A percentile compares a stretch with the other conserved stretches of the same genome.
phyloP scores from a whole-genome alignment of 1,140 invertebrate genomes.

The Aphelinus atriplicis region DNA sequence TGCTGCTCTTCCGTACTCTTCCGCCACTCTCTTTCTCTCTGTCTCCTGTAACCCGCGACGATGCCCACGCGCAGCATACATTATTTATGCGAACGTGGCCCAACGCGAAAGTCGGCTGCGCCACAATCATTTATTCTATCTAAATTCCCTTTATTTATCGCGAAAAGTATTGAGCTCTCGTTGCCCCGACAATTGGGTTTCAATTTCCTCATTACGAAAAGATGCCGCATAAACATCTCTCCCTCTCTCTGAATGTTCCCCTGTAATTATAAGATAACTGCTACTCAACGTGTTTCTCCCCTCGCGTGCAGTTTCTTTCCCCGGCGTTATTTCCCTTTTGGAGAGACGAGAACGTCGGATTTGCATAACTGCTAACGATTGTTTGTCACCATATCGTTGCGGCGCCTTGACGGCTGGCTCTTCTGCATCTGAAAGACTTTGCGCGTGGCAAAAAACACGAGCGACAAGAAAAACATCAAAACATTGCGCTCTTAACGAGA shows the following conservation, averaged over 20 bases:
- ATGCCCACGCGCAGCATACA: neutral
- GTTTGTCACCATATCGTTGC: slow-evolving; percentile 58
- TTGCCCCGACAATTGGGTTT: no score
- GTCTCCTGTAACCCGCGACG: slow-evolving; percentile 15
- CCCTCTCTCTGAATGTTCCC: no score
- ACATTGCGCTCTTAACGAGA: slow-evolving; percentile 10
- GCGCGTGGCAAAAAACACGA: no score
- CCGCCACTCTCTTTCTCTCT: slow-evolving; percentile 34
- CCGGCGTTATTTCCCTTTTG: no score
- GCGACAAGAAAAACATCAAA: neutral
- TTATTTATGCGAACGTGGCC: slow-evolving; percentile 2
- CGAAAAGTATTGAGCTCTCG: no score
- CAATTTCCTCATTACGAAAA: no score
- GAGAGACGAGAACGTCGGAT: slow-evolving; percentile 54
- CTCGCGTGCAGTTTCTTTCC: no score
- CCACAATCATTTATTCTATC: no score
- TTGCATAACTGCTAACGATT: slow-evolving; percentile 64
- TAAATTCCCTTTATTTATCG: no score
- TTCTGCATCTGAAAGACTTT: neutral
- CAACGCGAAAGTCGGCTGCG: neutral
- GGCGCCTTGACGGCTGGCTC: slow-evolving; percentile 31
- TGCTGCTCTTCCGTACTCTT: slow-evolving; percentile 21
- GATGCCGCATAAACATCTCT: no score
- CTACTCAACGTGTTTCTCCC: no score
- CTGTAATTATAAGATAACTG: no score